These are phyloP conservation scores for Limnodromus scolopaceus DNA, from an alignment of 2,797 vertebrate genomes.

Conservation along the genomic window DNA sequence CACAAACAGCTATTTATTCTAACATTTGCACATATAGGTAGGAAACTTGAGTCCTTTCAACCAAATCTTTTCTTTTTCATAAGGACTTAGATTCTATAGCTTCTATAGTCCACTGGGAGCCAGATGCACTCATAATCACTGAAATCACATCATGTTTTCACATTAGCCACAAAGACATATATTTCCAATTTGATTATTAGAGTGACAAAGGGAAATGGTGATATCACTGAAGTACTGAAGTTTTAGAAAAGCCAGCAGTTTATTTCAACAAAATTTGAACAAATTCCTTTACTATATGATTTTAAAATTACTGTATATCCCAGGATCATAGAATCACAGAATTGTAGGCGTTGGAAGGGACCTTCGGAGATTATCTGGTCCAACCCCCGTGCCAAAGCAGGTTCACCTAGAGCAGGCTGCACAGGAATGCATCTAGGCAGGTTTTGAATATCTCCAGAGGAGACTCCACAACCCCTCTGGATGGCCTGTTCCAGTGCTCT, in stretches of 20 bases:
- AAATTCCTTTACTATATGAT: neutral
- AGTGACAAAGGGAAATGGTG: neutral
- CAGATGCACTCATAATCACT: neutral
- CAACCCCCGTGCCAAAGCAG: no score
- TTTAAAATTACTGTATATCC: neutral
- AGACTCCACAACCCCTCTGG: no score
- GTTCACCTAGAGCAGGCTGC: no score
- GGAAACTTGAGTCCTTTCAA: neutral
- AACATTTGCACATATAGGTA: neutral
- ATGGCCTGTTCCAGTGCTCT: no score
- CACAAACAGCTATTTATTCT: neutral
- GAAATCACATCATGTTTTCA: neutral
- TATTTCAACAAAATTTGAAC: neutral
- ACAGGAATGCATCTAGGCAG: no score
- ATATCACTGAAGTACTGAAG: neutral
- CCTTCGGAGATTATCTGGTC: no score
- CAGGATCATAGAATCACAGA: no score
- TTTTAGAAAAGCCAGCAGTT: neutral
- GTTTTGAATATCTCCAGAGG: no score
- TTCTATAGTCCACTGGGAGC: neutral
- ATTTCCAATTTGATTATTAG: neutral
- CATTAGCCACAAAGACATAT: neutral
- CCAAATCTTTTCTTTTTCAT: neutral
- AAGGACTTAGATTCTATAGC: neutral
- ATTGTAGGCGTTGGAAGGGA: no score